phyloP scores from a whole-genome alignment of 2,113 vertebrate species.

The Osmerus mordax region DNA sequence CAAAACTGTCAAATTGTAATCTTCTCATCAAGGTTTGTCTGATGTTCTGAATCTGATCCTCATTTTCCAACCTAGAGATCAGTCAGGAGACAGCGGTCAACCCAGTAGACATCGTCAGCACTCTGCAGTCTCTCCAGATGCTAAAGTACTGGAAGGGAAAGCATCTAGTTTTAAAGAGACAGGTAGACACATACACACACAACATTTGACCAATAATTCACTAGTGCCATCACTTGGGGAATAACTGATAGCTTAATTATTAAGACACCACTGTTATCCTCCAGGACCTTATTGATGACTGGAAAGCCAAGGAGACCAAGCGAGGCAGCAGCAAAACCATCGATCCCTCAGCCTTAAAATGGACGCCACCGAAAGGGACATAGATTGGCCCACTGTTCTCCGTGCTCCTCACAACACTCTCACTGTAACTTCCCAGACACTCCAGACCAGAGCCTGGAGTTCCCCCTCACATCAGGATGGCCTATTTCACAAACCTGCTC shows the following conservation, averaged over 20 bases:
- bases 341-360: constrained; percentile 93
- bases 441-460: constrained; percentile 20
- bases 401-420: background rate
- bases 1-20: too few species aligned
- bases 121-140: constrained; percentile 96
- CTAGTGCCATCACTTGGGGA: too few species aligned
- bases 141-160: constrained; percentile 99
- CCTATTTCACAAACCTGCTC: background rate
- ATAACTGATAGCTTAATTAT: background rate
- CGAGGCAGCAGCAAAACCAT: constrained; percentile 90
- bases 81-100: constrained; percentile 98
- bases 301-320: constrained; percentile 94
- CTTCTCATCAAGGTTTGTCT: background rate
- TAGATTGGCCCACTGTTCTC: constrained; percentile 58
- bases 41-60: background rate
- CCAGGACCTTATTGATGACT: constrained; percentile 95
- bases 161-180: constrained; percentile 94
- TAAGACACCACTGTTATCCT: background rate
- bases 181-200: constrained; percentile 67
- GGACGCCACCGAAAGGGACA: constrained; percentile 96
- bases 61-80: constrained; percentile 76
- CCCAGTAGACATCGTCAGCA: constrained; percentile 97
- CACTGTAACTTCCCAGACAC: background rate
- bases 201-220: too few species aligned
- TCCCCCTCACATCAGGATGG: constrained; percentile 24